phyloP scores from a whole-genome alignment of 2,888 invertebrate species.

The Mycalesis mineus region DNA sequence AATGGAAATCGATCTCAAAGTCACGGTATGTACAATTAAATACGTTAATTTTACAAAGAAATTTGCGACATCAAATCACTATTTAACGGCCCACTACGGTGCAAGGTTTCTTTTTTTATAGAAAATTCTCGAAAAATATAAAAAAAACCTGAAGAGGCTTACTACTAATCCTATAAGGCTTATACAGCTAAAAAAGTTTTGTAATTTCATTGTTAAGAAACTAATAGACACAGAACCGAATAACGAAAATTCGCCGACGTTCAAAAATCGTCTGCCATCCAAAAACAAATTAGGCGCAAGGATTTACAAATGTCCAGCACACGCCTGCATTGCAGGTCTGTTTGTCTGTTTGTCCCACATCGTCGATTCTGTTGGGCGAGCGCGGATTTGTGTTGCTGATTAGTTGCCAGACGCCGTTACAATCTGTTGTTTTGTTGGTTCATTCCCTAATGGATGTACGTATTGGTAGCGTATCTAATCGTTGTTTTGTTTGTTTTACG shows the following conservation, averaged over 20 bases:
- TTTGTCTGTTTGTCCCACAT: slow-evolving; percentile 29
- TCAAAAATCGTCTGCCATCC: slow-evolving; percentile 20
- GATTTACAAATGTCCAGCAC: slow-evolving; percentile 24
- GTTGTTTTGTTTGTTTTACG: background rate
- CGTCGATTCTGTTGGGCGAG: slow-evolving; percentile 21
- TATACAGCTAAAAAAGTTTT: too few species aligned
- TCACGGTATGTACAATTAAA: too few species aligned
- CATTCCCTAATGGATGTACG: slow-evolving; percentile 24
- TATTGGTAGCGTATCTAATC: background rate
- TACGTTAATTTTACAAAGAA: too few species aligned
- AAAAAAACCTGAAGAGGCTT: too few species aligned
- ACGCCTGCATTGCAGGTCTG: slow-evolving; percentile 28
- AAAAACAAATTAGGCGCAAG: slow-evolving; percentile 23
- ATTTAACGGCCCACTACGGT: too few species aligned
- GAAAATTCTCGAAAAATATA: too few species aligned
- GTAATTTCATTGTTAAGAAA: too few species aligned
- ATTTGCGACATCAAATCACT: too few species aligned
- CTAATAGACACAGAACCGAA: background rate
- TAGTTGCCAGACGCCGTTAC: slow-evolving; percentile 25
- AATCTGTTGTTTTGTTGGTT: slow-evolving; percentile 27
- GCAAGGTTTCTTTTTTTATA: too few species aligned
- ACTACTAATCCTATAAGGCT: too few species aligned
- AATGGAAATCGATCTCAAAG: too few species aligned
- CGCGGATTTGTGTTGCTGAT: slow-evolving; percentile 25
- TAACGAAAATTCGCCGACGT: slow-evolving; percentile 1